phyloP scores from a whole-genome alignment of 1,140 invertebrate genomes.

The Anadara kagoshimensis region DNA sequence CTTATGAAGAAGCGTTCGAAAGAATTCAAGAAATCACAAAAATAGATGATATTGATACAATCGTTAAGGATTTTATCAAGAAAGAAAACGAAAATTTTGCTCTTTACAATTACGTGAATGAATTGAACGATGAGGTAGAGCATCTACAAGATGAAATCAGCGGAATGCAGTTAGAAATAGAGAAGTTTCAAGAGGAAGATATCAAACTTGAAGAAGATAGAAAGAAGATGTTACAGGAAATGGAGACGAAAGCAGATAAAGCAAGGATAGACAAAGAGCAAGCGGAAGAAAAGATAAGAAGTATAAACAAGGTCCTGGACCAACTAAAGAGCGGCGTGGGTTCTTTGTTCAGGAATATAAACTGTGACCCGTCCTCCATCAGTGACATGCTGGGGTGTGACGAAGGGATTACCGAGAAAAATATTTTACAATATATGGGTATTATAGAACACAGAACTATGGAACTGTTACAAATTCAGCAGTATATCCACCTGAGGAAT shows the following conservation, averaged over 20 bases:
- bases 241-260: conserved; percentile 15
- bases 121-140: conserved; percentile 87
- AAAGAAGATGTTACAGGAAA: conserved; percentile 10
- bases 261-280: conserved; percentile 48
- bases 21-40: conserved; percentile 79
- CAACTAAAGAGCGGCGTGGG: conserved; percentile 56
- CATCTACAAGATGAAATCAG: conserved; percentile 81
- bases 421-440: conserved; percentile 66
- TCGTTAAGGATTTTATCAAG: conserved; percentile 84
- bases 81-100: conserved; percentile 93
- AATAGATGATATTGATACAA: conserved; percentile 83
- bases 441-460: conserved; percentile 66
- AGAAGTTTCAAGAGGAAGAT: conserved; percentile 51
- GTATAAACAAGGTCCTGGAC: conserved; percentile 59
- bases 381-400: conserved; percentile 59
- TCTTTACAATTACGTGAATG: conserved; percentile 92
- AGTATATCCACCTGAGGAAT: conserved; percentile 57
- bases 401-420: conserved; percentile 62
- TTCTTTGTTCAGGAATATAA: conserved; percentile 46
- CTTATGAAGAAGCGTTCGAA: conserved; percentile 84
- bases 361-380: conserved; percentile 59
- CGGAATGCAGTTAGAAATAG: conserved; percentile 66
- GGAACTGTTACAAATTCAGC: conserved; percentile 60
- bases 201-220: conserved; percentile 35
- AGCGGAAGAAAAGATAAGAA: conserved; percentile 51